These are phyloP conservation scores for Cephus cinctus DNA, from an alignment of 1,140 invertebrate genomes.

Conservation along the genomic window DNA sequence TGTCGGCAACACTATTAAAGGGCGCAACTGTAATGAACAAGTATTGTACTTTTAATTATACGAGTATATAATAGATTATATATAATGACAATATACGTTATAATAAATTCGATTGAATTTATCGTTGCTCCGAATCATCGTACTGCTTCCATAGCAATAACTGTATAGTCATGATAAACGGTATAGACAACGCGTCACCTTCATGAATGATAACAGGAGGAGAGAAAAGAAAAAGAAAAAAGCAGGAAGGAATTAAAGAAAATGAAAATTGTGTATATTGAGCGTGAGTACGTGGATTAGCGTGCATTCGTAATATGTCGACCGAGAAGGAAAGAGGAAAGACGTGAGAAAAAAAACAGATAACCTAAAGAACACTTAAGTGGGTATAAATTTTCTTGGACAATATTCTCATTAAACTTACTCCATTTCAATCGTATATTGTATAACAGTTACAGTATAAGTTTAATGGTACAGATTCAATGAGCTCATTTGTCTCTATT, in stretches of 20 bases:
- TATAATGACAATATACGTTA: conserved; percentile 37
- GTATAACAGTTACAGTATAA: conserved; percentile 9
- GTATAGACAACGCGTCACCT: conserved; percentile 43
- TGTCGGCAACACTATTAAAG: conserved; percentile 11
- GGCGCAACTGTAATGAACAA: conserved; percentile 19
- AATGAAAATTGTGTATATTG: conserved; percentile 21
- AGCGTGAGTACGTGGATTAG: conserved; percentile 28
- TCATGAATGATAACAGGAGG: conserved; percentile 20
- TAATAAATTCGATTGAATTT: conserved; percentile 44
- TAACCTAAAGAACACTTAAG: conserved; percentile 41
- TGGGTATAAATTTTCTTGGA: conserved; percentile 45
- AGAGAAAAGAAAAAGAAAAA: conserved; percentile 10
- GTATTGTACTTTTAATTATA: conserved; percentile 32
- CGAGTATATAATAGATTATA: conserved; percentile 36
- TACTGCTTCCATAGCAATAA: conserved; percentile 55
- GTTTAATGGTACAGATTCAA: conserved; percentile 35
- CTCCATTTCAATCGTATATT: conserved; percentile 37
- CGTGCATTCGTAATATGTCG: too few species aligned
- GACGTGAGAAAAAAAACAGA: too few species aligned
- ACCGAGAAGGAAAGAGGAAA: too few species aligned
- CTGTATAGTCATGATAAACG: conserved; percentile 52
- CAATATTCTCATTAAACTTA: conserved; percentile 41
- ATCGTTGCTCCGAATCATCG: conserved; percentile 41
- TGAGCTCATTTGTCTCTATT: conserved; percentile 19
- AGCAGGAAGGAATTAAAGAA: conserved; percentile 4